phyloP scores from a whole-genome alignment of 2,888 invertebrate species.

The Gymnocheta viridis region DNA sequence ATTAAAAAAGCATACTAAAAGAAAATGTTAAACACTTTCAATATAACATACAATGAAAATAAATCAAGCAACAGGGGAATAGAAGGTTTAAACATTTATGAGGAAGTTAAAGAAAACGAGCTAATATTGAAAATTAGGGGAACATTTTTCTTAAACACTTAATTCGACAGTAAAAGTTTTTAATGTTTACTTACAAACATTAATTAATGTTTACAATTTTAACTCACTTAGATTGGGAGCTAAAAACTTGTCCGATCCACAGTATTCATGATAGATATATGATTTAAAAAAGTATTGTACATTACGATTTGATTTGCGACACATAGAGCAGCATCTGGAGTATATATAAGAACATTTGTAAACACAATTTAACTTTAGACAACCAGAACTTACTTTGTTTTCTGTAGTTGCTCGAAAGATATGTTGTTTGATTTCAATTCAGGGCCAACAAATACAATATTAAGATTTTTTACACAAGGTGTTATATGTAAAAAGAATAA shows the following conservation, averaged over 20 bases:
- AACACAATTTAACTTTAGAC: not conserved
- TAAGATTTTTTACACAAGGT: slow-evolving; percentile 84
- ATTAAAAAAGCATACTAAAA: slow-evolving; percentile 87
- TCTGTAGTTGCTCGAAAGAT: slow-evolving; percentile 84
- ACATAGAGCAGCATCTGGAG: slow-evolving; percentile 83
- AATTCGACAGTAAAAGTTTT: not conserved
- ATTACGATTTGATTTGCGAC: slow-evolving; percentile 83
- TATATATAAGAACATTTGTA: not conserved
- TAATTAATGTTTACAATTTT: not conserved
- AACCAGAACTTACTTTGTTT: slow-evolving; percentile 82
- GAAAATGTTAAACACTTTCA: slow-evolving; percentile 16
- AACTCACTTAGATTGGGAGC: slow-evolving; percentile 84
- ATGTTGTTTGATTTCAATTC: slow-evolving; percentile 85
- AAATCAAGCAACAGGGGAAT: not conserved
- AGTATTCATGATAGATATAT: slow-evolving; percentile 83
- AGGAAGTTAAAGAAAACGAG: not conserved
- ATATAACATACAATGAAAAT: not conserved
- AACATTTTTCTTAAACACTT: not conserved
- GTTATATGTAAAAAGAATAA: slow-evolving; percentile 86
- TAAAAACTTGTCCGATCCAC: slow-evolving; percentile 79
- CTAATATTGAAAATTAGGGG: not conserved
- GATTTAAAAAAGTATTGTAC: slow-evolving; percentile 83
- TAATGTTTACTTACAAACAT: not conserved
- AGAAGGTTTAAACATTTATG: no score
- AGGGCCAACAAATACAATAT: slow-evolving; percentile 86